Percentiles rank a stretch among this genome's conserved stretches.
phyloP scores from a whole-genome alignment of 2,888 invertebrate genomes.

The Ophion obscuratus region DNA sequence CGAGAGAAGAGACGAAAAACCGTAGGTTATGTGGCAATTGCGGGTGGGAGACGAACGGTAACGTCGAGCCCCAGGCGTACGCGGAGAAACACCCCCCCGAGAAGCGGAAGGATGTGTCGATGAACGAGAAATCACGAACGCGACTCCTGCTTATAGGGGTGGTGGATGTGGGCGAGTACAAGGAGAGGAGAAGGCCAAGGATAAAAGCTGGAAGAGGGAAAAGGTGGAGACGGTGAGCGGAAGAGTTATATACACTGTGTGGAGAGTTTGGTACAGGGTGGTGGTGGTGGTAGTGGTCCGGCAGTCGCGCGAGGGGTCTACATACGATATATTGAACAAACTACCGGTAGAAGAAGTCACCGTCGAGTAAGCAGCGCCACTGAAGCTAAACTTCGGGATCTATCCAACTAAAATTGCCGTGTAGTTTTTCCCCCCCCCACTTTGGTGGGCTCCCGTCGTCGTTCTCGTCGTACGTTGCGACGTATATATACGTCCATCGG shows the following conservation, averaged over 20 bases:
- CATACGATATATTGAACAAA: constrained; percentile 79
- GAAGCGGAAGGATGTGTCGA: constrained; percentile 70
- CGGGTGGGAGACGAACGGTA: constrained; percentile 73
- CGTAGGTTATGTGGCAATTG: constrained; percentile 74
- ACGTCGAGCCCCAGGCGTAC: not conserved
- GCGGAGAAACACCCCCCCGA: not conserved
- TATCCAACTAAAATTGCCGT: constrained; percentile 84
- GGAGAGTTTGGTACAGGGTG: constrained; percentile 1
- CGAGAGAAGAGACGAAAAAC: constrained; percentile 57
- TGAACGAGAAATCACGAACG: constrained; percentile 80
- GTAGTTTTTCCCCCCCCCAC: constrained; percentile 79
- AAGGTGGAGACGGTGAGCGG: constrained; percentile 59
- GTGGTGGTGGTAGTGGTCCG: constrained; percentile 65
- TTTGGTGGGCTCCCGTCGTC: constrained; percentile 60
- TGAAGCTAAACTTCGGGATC: constrained; percentile 82
- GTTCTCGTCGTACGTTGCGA: constrained; percentile 50
- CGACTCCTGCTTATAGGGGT: constrained; percentile 82
- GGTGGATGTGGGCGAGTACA: constrained; percentile 69
- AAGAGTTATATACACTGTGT: not conserved
- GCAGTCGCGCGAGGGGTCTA: constrained; percentile 56
- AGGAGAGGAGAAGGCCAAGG: constrained; percentile 77
- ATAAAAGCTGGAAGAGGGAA: constrained; percentile 67
- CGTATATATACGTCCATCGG: constrained; percentile 23
- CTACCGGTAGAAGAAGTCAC: constrained; percentile 83
- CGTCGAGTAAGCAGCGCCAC: constrained; percentile 82